phyloP scores from a whole-genome alignment of 2,888 invertebrate genomes.

The Fragum whitleyi region DNA sequence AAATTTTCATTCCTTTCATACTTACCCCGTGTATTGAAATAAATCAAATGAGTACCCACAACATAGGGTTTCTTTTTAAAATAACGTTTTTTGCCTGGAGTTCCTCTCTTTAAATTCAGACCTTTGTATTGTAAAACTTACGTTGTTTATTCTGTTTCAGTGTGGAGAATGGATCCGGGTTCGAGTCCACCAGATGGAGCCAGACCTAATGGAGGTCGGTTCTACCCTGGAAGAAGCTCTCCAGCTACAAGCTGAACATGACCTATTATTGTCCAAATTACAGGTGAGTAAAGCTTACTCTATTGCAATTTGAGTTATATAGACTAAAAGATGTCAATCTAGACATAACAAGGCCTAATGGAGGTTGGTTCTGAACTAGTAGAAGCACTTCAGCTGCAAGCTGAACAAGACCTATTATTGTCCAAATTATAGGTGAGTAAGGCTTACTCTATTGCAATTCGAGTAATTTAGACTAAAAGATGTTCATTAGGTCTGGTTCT shows the following conservation, averaged over 20 bases:
- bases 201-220: slow-evolving; percentile 93
- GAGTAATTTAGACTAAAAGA: no score
- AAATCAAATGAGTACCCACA: no score
- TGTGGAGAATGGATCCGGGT: slow-evolving; percentile 93
- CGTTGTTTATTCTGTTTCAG: slow-evolving; percentile 87
- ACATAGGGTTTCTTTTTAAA: no score
- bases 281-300: no score
- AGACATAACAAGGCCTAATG: slow-evolving; percentile 93
- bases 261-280: slow-evolving; percentile 93
- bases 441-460: no score
- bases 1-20: no score
- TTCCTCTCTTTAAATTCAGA: no score
- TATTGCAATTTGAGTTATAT: no score
- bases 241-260: slow-evolving; percentile 91
- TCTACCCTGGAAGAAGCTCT: slow-evolving; percentile 93
- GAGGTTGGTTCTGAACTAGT: slow-evolving; percentile 91
- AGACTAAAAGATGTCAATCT: no score
- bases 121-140: no score
- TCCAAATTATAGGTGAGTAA: slow-evolving; percentile 91
- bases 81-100: no score
- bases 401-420: slow-evolving; percentile 93
- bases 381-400: slow-evolving; percentile 91
- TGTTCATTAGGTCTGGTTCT: slow-evolving; percentile 94
- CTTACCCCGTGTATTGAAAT: no score
- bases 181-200: slow-evolving; percentile 94